Evolutionary conservation across 2,113 vertebrate genomes (phyloP), one percentile per base, ranked within the genome.

Genomic region (Gymnocephalus cernua): DNA sequence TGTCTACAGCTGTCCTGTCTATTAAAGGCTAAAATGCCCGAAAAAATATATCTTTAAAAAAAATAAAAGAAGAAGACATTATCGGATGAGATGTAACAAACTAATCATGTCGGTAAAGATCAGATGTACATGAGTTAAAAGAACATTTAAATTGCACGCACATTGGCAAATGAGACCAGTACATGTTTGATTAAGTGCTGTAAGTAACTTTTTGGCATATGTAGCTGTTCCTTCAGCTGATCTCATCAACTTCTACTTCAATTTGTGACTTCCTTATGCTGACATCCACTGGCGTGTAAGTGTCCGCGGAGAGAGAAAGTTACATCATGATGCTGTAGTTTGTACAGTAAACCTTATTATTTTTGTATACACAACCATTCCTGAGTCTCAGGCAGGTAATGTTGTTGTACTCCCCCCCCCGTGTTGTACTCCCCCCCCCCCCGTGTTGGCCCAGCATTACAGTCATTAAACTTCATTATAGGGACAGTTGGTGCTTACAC

Each of bases 391-490:
- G 65, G 44, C 61, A 84, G 72, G 79, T 89, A 82, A 90, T 83
- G 63, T 57, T 82, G 72, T 77, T 77, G 62, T 66, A 66, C 67
- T 47, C 38, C 57, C n/a, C 18, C 9, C 10, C 32, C 38, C n/a
- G n/a, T n/a, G n/a, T n/a, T n/a, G n/a, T n/a, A n/a, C n/a, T n/a
- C n/a, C 71, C 27, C 23, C 67, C 5, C 23, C 13, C 32, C 54
- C 69, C 53, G 68, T 80, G 64, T 82, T 91, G 91, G 88, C 89
- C 79, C 58, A 61, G 75, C 82, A 76, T 90, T 81, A 83, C 76
- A 69, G 75, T 91, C 92, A 93, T 94, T 94, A 94, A 94, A 94
- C 92, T 93, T 94, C 93, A 93, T 93, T 94, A 94, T 15, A 80
- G 86, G 81, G 83, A 91, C 92, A 90, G 88, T 91, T 68, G 61